Evolutionary conservation across 2,113 vertebrate species (phyloP).

Genomic region (Zonotrichia leucophrys): DNA sequence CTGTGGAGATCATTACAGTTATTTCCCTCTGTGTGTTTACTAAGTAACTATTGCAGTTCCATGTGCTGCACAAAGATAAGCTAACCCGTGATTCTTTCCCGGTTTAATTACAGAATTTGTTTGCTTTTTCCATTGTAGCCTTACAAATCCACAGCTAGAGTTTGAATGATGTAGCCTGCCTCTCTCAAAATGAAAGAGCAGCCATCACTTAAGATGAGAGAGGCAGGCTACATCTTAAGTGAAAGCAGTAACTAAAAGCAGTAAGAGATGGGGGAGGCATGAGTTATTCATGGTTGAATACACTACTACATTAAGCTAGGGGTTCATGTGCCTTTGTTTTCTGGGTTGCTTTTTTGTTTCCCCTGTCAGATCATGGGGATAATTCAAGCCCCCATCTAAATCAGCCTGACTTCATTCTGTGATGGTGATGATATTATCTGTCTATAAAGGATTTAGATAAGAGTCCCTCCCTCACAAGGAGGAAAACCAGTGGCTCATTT

Average conservation of each 20-base stretch:
- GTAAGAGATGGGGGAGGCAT: neutral
- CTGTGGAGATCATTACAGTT: neutral
- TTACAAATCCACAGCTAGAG: neutral
- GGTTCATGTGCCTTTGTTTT: neutral
- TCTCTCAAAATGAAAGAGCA: neutral
- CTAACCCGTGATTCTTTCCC: neutral
- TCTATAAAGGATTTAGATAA: neutral
- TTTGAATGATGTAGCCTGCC: neutral
- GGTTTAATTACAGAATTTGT: neutral
- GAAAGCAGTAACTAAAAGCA: neutral
- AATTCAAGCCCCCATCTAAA: neutral
- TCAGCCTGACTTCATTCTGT: neutral
- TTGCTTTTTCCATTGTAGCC: neutral
- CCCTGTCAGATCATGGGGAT: neutral
- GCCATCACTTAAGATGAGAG: neutral
- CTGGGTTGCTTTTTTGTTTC: neutral
- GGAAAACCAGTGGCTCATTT: neutral
- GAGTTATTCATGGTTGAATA: neutral
- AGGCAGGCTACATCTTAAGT: neutral
- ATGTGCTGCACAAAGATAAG: neutral
- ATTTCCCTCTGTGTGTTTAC: neutral
- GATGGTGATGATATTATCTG: rapidly evolving
- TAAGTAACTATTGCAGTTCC: neutral
- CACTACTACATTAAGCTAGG: neutral
- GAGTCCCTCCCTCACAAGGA: neutral